Base-by-base conservation (phyloP, 2,888 invertebrate genomes). In the Dryobota labecula region DNA sequence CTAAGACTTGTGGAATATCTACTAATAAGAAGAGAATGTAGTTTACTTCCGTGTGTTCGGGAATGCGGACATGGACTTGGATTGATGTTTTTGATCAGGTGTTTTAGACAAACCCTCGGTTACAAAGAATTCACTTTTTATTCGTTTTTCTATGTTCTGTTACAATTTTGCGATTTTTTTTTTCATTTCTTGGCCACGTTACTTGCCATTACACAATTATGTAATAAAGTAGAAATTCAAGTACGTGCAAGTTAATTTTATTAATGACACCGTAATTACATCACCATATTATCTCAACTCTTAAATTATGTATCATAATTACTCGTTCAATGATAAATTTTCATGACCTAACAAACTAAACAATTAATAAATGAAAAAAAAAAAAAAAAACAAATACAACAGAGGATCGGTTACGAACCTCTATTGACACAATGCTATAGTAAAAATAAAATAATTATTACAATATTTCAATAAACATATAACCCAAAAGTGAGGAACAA, bases 131-230 rank as follows among this genome's bases (percentile, higher is more conserved):
- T 94, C 93, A 93, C 92, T 94, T 95, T 95, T 95, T 95, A 94
- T 95, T 95, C 88, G 90, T 93, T 95, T 93, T 95, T 95, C 94
- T 94, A 94, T 92, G 87, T 92, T 93, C 91, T 90, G 92, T 95
- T 95, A 95, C 95, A 95, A 93, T 96, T 96, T 96, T 95, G 93
- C 95, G 92, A 93, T 95, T 95, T 96, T 94, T 95, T 94, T 95
- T 91, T 87, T 84, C 70, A 88, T 91, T 93, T 92, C 89, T 92
- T 92, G 92, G 94, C 93, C 94, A 95, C 94, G 88, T 92, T 89
- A 90, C 91, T 92, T 92, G 92, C 92, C 90, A 94, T 92, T 94
- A 94, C 93, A 94, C 92, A 94, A 79, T 92, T 93, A 93, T 94
- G 92, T 94, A 95, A 94, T 94, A 95, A 95, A 95, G 94, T 95